Percentiles rank a stretch among this genome's conserved stretches.
These are phyloP conservation scores for Anthopleura xanthogrammica DNA, from an alignment of 92 coral and sea anemone genomes.

Conservation along the genomic window DNA sequence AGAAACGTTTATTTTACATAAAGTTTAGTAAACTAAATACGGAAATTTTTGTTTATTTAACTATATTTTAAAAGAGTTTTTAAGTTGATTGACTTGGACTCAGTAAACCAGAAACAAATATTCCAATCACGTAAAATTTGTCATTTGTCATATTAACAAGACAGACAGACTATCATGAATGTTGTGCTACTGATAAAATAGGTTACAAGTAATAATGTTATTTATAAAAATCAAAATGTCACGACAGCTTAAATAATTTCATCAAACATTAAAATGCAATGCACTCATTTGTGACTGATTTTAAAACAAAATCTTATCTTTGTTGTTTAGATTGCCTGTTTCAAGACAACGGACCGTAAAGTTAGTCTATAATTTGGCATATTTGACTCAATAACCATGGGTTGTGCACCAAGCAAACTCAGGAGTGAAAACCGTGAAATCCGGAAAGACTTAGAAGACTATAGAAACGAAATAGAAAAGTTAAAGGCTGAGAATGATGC, in stretches of 20 bases:
- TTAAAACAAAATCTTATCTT: too few species aligned
- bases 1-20: not conserved
- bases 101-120: not conserved
- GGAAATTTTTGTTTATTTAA: not conserved
- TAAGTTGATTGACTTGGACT: not conserved
- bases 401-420: constrained; percentile 23
- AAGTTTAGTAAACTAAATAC: not conserved
- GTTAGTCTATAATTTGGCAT: not conserved
- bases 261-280: too few species aligned
- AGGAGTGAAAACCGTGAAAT: constrained; percentile 19
- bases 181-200: too few species aligned
- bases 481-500: constrained; percentile 37
- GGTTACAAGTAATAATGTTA: too few species aligned
- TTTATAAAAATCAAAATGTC: too few species aligned
- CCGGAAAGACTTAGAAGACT: constrained; percentile 36
- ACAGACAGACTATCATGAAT: too few species aligned
- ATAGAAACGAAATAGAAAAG: constrained; percentile 30
- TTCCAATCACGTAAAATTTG: not conserved
- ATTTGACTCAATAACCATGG: constrained; percentile 6
- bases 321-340: not conserved
- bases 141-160: too few species aligned
- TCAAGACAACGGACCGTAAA: not conserved
- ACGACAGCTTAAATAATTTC: too few species aligned
- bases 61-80: not conserved
- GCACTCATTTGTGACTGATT: too few species aligned